Evolutionary conservation across 2,888 invertebrate genomes (phyloP), one percentile per base, ranked within the genome.

Genomic region (Hesperia comma): DNA sequence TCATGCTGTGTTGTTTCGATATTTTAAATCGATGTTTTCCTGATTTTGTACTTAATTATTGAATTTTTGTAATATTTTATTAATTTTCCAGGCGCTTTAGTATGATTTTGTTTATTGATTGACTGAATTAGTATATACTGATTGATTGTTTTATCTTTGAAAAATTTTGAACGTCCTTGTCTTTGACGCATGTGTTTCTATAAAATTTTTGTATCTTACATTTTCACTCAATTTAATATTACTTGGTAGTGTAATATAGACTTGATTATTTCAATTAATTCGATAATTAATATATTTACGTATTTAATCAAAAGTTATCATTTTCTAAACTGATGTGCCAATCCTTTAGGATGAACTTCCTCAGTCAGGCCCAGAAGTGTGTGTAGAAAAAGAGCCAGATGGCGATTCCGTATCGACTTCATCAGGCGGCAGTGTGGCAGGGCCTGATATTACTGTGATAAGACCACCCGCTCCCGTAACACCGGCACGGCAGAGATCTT

Each of bases 401-500:
- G 86, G 81, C 0, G 91, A 90, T 68, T 87, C 89, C 0, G 78
- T 77, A 17, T 91, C 92, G 0, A 83, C 90, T 17, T 90, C 92
- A 5, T 91, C 92, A 14, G 85, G 75, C 0, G 90, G 83, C 17
- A 88, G 89, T 49, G 88, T 80, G 1, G 89, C 82, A 0, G 90
- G 83, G 0, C 91, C 88, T n/a, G 87, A 92, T 41, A 80, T 90
- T 1, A 92, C 92, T 0, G 86, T 92, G 4, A 76, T 92, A 58
- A 86, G 84, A 67, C 74, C 85, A 0, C 86, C 87, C 17, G 84
- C 87, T 0, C 81, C 86, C 0, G 72, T 81, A 21, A 87, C 86
- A 0, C 90, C 92, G 4, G 87, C 86, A 0, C 78, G 94, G 43
- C 94, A 94, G 61, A 85, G 88, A 53, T 94, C 94, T 15, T 92